Conservation (phyloP, 2,888 invertebrate species). For the Polia nebulosa region DNA sequence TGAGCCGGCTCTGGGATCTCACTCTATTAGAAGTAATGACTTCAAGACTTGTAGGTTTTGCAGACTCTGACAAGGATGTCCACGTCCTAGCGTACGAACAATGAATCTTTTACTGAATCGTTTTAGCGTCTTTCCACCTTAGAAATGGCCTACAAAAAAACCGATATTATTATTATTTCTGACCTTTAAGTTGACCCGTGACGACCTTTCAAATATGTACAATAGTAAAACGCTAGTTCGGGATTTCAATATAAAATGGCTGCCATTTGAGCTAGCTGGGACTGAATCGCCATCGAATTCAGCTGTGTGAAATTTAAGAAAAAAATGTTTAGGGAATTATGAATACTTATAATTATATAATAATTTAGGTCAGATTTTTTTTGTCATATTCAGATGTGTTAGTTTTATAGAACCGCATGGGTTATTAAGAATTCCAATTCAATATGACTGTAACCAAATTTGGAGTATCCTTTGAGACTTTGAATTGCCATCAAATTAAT, state of each 20-base stretch:
- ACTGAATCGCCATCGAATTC: slow-evolving; percentile 10
- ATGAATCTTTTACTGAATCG: not conserved
- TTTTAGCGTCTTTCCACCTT: not conserved
- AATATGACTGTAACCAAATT: not conserved
- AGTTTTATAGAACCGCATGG: not conserved
- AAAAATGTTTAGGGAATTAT: slow-evolving; percentile 16
- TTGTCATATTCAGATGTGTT: not conserved
- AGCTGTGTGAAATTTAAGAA: not conserved
- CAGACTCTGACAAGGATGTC: not conserved
- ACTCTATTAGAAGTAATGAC: too few relatives aligned
- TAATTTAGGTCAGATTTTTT: too few relatives aligned
- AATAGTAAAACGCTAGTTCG: slow-evolving; percentile 5
- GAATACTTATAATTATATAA: slow-evolving; percentile 4
- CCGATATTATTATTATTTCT: slow-evolving; percentile 11
- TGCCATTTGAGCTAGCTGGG: slow-evolving; percentile 1
- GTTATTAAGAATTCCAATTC: not conserved
- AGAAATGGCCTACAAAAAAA: not conserved
- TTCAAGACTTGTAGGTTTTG: not conserved
- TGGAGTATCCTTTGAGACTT: not conserved
- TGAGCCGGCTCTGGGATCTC: too few relatives aligned
- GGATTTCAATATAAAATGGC: slow-evolving; percentile 28
- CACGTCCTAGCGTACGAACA: not conserved
- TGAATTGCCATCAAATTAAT: not conserved
- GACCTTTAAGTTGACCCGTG: slow-evolving; percentile 29
- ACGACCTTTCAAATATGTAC: slow-evolving; percentile 18